phyloP scores from a whole-genome alignment of 1,140 invertebrate genomes.

The Ridgeia piscesae region DNA sequence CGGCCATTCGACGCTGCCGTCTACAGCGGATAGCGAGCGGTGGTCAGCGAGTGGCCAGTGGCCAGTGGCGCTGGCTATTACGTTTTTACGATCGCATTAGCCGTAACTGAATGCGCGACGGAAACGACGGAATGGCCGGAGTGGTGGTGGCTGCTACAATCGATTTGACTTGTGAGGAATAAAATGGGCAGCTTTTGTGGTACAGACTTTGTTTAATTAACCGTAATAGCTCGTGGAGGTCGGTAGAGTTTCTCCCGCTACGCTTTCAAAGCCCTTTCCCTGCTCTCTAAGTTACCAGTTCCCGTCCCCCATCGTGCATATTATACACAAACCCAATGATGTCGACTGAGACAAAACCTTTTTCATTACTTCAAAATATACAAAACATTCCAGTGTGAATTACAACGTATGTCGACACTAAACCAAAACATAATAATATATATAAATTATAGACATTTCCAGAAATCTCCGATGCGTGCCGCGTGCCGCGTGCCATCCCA shows the following conservation, averaged over 20 bases:
- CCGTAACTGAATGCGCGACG: conserved; percentile 3
- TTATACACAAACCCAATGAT: background rate
- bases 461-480: no score
- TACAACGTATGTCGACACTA: no score
- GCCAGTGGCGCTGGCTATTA: background rate
- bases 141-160: background rate
- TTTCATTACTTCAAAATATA: background rate
- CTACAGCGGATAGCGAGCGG: background rate
- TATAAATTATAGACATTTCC: no score
- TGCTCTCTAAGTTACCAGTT: no score
- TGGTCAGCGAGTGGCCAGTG: background rate
- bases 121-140: background rate
- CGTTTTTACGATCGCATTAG: background rate
- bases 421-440: no score
- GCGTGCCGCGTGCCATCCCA: background rate
- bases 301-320: no score
- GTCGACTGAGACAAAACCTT: background rate
- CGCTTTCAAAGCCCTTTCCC: no score
- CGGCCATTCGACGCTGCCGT: background rate
- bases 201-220: background rate
- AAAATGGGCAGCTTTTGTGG: background rate
- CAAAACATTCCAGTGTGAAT: background rate
- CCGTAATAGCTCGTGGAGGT: background rate
- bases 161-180: background rate
- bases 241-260: background rate